Conservation (phyloP, 2,797 vertebrate species). For the Myiothlypis coronata region DNA sequence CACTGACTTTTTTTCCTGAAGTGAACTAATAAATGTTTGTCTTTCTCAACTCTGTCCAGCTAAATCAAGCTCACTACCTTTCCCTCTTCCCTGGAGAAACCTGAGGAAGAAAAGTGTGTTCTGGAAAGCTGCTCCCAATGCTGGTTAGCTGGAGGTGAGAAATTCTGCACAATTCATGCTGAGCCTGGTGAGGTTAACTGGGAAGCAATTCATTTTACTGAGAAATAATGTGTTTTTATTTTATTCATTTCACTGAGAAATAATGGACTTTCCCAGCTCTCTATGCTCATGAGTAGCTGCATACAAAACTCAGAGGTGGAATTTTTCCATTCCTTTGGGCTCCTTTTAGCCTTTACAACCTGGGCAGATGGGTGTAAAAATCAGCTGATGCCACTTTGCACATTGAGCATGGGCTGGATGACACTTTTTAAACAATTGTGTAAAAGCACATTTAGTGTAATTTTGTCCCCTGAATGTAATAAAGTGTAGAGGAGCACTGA, state of each 20-base stretch:
- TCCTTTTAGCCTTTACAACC: not conserved
- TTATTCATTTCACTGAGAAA: not conserved
- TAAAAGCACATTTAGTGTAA: not conserved
- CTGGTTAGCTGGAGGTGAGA: not conserved
- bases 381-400: not conserved
- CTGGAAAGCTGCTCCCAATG: not conserved
- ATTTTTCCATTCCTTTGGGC: not conserved
- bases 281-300: not conserved
- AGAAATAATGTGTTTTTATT: not conserved
- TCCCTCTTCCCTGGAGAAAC: not conserved
- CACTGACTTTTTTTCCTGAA: not conserved
- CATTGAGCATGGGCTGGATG: not conserved
- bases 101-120: not conserved
- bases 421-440: not conserved
- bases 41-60: not conserved
- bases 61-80: not conserved
- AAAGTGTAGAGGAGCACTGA: not conserved
- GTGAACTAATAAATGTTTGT: not conserved
- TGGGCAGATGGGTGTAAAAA: not conserved
- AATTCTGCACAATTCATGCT: fast-evolving
- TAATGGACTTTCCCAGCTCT: not conserved
- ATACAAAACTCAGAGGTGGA: not conserved
- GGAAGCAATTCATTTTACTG: not conserved
- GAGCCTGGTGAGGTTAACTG: not conserved
- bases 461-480: not conserved